Evolutionary conservation across 2,113 vertebrate species (phyloP).

Genomic region (Phalacrocorax aristotelis): DNA sequence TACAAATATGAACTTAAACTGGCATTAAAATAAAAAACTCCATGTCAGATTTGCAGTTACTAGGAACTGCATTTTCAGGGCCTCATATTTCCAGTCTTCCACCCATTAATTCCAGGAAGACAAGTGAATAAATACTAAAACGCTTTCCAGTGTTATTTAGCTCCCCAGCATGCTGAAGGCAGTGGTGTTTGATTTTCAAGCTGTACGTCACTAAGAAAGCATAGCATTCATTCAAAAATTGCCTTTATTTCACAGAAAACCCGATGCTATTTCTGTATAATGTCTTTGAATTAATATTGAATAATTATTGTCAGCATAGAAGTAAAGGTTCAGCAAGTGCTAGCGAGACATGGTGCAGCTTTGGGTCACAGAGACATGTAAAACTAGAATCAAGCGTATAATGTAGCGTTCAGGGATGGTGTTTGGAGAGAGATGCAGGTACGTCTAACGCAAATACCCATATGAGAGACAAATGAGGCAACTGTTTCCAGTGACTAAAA

Average conservation of each 20-base stretch:
- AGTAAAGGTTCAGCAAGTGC: neutral
- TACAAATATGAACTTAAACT: neutral
- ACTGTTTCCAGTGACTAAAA: neutral
- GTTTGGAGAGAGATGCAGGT: neutral
- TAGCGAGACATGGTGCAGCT: rapidly evolving
- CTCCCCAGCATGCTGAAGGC: neutral
- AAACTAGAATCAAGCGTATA: rapidly evolving
- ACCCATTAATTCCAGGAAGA: neutral
- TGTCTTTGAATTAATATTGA: neutral
- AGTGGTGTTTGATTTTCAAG: neutral
- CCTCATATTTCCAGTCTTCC: rapidly evolving
- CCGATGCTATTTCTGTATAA: rapidly evolving
- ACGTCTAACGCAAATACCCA: neutral
- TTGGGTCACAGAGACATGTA: rapidly evolving
- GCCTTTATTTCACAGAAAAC: neutral
- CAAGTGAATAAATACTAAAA: neutral
- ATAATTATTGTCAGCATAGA: rapidly evolving
- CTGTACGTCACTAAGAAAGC: no score
- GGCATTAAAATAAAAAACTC: neutral
- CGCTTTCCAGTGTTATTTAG: neutral
- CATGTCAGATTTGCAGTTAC: neutral
- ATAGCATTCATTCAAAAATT: neutral
- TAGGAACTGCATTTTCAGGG: neutral
- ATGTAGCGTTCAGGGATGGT: rapidly evolving
- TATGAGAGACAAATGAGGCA: rapidly evolving